Evolutionary conservation across 2,888 invertebrate genomes (phyloP).

Genomic region (Creontiades dilutus): DNA sequence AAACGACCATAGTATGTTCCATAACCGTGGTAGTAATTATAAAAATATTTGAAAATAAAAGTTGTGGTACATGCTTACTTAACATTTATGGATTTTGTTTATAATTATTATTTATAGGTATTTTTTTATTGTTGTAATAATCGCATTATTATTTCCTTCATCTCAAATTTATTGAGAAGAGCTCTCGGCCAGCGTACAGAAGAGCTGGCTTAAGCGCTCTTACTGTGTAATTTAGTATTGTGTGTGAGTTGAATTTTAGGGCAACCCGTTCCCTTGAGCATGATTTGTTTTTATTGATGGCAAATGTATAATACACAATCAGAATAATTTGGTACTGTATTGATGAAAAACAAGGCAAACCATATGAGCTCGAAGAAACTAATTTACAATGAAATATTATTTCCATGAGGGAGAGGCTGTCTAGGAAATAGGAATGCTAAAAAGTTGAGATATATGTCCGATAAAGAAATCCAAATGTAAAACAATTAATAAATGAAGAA

Average conservation of each 20-base stretch:
- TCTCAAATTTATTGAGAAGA: constrained; percentile 15
- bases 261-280: constrained; percentile 14
- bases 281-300: constrained; percentile 1
- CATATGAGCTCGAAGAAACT: background rate
- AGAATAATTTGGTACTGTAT: background rate
- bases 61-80: constrained; percentile 46
- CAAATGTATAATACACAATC: background rate
- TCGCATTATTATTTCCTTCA: constrained; percentile 11
- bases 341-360: constrained; percentile 15
- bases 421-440: background rate
- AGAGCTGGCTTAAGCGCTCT: background rate
- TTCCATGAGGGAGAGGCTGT: background rate
- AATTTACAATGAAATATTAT: background rate
- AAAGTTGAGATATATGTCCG: too few species aligned
- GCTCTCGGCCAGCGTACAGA: background rate
- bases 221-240: background rate
- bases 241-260: constrained; percentile 27
- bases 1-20: constrained; percentile 61
- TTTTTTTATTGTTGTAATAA: constrained; percentile 6
- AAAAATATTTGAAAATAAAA: constrained; percentile 33
- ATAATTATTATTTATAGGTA: background rate
- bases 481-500: too few species aligned
- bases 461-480: too few species aligned
- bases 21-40: constrained; percentile 23
- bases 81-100: constrained; percentile 32